Conservation (phyloP, 1,140 invertebrate genomes). For the Monomorium pharaonis region DNA sequence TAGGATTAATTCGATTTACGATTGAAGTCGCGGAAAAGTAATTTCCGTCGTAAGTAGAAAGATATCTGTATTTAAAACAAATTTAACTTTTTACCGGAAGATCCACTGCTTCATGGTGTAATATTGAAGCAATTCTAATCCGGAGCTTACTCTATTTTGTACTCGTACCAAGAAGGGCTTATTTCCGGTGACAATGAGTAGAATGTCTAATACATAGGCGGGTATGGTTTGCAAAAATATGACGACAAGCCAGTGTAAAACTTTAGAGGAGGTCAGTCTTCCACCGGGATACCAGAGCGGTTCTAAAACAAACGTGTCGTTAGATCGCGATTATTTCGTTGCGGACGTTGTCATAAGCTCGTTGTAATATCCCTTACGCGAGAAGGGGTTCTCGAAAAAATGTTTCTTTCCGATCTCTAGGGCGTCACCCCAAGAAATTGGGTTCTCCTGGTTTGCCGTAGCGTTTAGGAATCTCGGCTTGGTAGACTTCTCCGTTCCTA, state of each 20-base stretch:
- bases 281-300: conserved; percentile 93
- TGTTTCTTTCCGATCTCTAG: conserved; percentile 88
- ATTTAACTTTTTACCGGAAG: conserved; percentile 86
- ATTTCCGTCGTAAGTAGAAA: no score
- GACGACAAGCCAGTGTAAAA: conserved; percentile 88
- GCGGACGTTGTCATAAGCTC: not conserved
- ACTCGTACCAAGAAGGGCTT: conserved; percentile 91
- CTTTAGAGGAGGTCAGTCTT: conserved; percentile 89
- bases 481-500: conserved; percentile 81
- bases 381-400: conserved; percentile 83
- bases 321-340: not conserved
- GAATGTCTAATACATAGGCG: conserved; percentile 91
- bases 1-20: no score
- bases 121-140: conserved; percentile 90
- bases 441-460: conserved; percentile 87
- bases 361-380: conserved; percentile 72
- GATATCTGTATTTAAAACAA: not conserved
- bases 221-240: conserved; percentile 93
- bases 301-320: conserved; percentile 70
- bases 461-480: conserved; percentile 86
- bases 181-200: conserved; percentile 88
- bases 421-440: conserved; percentile 92
- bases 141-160: conserved; percentile 88
- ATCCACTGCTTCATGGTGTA: conserved; percentile 95
- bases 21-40: no score